A percentile compares a stretch with the other conserved stretches of the same genome.
Evolutionary conservation across 2,888 invertebrate genomes (phyloP).

Genomic region (Apodemia duryi): DNA sequence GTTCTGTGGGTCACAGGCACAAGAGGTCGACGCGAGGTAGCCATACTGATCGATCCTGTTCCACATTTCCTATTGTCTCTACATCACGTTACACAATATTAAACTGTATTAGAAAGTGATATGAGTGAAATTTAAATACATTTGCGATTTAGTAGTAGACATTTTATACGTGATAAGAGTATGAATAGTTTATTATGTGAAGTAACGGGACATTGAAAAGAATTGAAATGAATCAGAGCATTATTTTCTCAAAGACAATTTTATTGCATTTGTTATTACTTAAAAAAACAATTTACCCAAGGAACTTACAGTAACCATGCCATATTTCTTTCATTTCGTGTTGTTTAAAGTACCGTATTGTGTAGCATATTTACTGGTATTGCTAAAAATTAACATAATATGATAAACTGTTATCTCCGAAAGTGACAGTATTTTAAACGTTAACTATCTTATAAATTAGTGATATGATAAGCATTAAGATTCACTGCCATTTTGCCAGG

Average conservation of each 20-base stretch:
- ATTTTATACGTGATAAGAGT: conserved; percentile 28
- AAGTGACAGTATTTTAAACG: no score
- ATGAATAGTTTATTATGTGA: conserved; percentile 28
- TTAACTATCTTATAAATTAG: no score
- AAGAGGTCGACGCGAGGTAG: conserved; percentile 52
- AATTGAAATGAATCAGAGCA: neutral
- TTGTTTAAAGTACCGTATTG: no score
- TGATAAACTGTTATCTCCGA: no score
- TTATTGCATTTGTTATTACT: neutral
- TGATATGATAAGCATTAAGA: no score
- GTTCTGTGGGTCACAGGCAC: conserved; percentile 68
- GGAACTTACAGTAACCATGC: no score
- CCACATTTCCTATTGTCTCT: conserved; percentile 34
- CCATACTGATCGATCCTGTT: conserved; percentile 56
- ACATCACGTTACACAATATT: conserved; percentile 30
- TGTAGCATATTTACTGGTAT: no score
- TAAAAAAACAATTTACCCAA: neutral
- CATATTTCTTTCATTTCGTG: no score
- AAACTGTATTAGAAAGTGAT: conserved; percentile 28
- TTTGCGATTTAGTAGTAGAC: no score
- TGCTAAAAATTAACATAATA: no score
- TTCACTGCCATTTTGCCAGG: no score
- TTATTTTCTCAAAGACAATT: conserved; percentile 1
- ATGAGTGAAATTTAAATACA: conserved; percentile 31
- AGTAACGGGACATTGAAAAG: conserved; percentile 37